Conservation (phyloP, 1,140 invertebrate genomes). For the Lordiphosa clarofinis region DNA sequence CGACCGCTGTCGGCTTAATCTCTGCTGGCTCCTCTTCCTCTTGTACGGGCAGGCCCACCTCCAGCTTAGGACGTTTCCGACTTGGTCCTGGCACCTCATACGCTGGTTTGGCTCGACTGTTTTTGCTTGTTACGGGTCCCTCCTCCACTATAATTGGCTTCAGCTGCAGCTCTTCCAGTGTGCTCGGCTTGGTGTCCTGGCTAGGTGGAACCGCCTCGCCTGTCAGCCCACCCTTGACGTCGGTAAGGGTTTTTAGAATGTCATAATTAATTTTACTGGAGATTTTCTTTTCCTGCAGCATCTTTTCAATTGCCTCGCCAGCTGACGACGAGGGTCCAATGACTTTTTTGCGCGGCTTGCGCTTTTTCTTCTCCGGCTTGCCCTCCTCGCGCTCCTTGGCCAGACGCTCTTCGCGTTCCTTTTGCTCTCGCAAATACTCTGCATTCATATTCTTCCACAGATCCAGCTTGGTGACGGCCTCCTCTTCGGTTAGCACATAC, state of each 20-base stretch:
- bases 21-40: slow-evolving; percentile 24
- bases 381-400: slow-evolving; percentile 88
- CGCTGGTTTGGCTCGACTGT: slow-evolving; percentile 40
- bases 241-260: slow-evolving; percentile 88
- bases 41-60: slow-evolving; percentile 55
- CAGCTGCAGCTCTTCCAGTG: slow-evolving; percentile 41
- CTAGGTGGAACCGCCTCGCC: slow-evolving; percentile 15
- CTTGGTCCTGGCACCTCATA: slow-evolving; percentile 62
- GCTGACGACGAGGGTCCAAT: slow-evolving; percentile 88
- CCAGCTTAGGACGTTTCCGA: slow-evolving; percentile 59
- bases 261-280: slow-evolving; percentile 99
- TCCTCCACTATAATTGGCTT: slow-evolving; percentile 58
- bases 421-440: slow-evolving; percentile 89
- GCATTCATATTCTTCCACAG: slow-evolving; percentile 93
- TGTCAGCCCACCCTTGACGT: slow-evolving; percentile 41
- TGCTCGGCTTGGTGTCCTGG: slow-evolving; percentile 34
- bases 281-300: slow-evolving; percentile 96
- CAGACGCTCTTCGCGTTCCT: slow-evolving; percentile 90
- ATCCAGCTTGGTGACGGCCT: slow-evolving; percentile 88
- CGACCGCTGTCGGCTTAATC: slow-evolving; percentile 29
- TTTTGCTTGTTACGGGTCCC: slow-evolving; percentile 48
- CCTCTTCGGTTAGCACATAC: slow-evolving; percentile 91
- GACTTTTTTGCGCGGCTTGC: slow-evolving; percentile 82
- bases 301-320: slow-evolving; percentile 95
- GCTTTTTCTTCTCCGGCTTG: slow-evolving; percentile 88